Evolutionary conservation across 2,113 vertebrate genomes (phyloP), one percentile per base, ranked within the genome.

Genomic region (Oreochromis aureus): DNA sequence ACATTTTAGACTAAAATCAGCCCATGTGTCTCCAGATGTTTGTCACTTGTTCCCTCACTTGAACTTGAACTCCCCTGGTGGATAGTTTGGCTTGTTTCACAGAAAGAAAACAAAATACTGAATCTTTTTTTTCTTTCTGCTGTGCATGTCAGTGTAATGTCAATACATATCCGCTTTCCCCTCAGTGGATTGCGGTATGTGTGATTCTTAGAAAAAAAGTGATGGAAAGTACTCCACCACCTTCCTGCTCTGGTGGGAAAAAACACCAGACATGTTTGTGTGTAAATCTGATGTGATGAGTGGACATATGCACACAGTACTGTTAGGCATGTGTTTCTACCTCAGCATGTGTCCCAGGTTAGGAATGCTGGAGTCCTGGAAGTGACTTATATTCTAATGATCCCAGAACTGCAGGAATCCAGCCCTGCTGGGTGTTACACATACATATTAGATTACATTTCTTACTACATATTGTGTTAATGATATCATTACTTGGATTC

Each of bases 31-130:
- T 92, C 87, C 89, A 93, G 90, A 94, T 90, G 86, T 93, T 84
- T 89, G 92, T 91, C 83, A 86, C 88, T 92, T 89, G 76, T 90
- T 94, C 59, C 87, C 78, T 78, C 48, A 34, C 79, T 83, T 92
- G 80, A 92, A 86, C 80, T 81, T 46, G 3, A 89, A 76, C 79
- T 82, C 73, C 34, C 82, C 39, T 7, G 48, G n/a, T 82, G 36
- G 6, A 78, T 84, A 12, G 51, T 90, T 89, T 91, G 86, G 80
- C 81, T 86, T 80, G 22, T 87, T 91, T 89, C 51, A 90, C 82
- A 61, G 41, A 89, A 78, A 89, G 48, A 83, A 92, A 92, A 87
- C 88, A 83, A 86, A 84, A 66, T 63, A 89, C 36, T 2, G 85
- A 59, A 59, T 89, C 36, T 56, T 34, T 79, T 87, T 32, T 30